Base-by-base conservation (phyloP, 2,888 invertebrate genomes). In the Cistogaster globosa region DNA sequence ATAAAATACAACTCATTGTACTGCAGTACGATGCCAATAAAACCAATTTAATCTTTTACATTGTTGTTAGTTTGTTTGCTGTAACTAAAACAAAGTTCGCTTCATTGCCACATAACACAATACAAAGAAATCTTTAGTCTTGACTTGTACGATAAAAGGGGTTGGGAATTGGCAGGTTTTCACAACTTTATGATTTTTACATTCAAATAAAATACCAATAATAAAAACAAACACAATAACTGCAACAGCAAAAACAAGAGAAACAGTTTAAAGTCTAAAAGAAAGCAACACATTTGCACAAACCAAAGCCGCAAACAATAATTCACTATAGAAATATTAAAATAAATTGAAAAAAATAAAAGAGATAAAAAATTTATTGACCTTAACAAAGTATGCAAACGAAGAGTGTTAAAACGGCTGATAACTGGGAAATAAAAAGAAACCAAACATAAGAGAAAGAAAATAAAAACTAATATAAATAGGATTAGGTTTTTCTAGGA, bases 301-400 rank as follows among this genome's bases (percentile, higher is more conserved):
- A 62, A 26, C 26, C n/a, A 36, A 68, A 65, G 57, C 57, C 72
- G 32, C 81, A 69, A 62, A 81, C 77, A 74, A 81, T 74, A 77
- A 81, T 72, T 74, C 45, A 20, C 51, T 18, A 45, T 16, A 20
- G 58, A 36, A 82, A 22, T 12, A 69, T n/a, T 45, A 67, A 67
- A 74, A 57, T 71, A 36, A 76, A 76, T 75, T 75, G 55, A 55
- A 65, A 38, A 45, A 62, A 62, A 74, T 58, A 11, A 14, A 26
- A 51, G 53, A 77, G 62, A 67, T 77, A 60, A 63, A 76, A 71
- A 76, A 72, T 74, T 62, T 84, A 84, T 81, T 84, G 84, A 84
- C 84, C 84, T 77, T 63, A 84, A 84, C 77, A 71, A 69, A 77
- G 53, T 62, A 69, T 65, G 80, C 72, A 77, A 77, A 84, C 62